These are phyloP conservation scores for Caiman crocodilus DNA, from an alignment of 2,797 vertebrate species.

Conservation along the genomic window DNA sequence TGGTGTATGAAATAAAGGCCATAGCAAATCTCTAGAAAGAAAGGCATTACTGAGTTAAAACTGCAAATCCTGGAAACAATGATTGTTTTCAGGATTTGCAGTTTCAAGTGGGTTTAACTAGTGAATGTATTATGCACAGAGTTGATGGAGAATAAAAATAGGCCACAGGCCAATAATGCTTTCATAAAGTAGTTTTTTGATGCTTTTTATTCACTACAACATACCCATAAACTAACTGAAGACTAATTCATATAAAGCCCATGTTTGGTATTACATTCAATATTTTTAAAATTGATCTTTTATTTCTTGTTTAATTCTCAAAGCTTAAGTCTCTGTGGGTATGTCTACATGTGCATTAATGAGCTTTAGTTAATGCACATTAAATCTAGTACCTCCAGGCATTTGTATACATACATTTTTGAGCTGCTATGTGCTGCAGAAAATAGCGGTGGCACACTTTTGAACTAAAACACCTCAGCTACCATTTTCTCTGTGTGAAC, in stretches of 20 bases:
- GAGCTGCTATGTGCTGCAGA: no score
- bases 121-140: not conserved
- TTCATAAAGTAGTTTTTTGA: not conserved
- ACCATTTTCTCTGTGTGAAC: no score
- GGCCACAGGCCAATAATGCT: not conserved
- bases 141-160: not conserved
- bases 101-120: not conserved
- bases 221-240: not conserved
- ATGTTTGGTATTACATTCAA: fast-evolving
- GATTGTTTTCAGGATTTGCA: not conserved
- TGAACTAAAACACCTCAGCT: no score
- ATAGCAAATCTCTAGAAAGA: not conserved
- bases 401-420: no score
- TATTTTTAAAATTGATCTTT: not conserved
- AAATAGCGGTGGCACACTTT: no score
- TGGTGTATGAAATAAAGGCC: not conserved
- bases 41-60: not conserved
- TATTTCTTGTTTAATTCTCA: not conserved
- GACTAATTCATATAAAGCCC: not conserved
- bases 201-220: not conserved
- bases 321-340: not conserved
- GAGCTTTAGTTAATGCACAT: no score
- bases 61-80: no score
- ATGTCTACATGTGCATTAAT: no score
- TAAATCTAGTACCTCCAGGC: no score